Conservation (phyloP, 2,888 invertebrate genomes). For the Molanna angustata region DNA sequence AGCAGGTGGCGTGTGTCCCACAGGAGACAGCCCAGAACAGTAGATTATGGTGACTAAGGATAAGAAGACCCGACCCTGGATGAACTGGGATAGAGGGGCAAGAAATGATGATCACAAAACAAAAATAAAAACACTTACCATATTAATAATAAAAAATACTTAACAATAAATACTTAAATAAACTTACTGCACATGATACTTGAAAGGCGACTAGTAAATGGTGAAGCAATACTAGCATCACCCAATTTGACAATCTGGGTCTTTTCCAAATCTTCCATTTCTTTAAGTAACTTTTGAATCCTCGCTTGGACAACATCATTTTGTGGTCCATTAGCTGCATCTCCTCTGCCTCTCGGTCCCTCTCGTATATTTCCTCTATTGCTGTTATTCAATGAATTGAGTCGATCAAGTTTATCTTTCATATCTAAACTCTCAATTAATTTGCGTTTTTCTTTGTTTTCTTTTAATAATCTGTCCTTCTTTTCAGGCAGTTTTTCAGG, state of each 20-base stretch:
- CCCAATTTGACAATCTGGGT: conserved; percentile 91
- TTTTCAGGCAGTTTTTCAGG: conserved; percentile 54
- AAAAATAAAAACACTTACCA: too few relatives aligned
- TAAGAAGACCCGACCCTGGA: too few relatives aligned
- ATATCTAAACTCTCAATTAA: conserved; percentile 15
- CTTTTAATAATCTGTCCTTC: conserved; percentile 31
- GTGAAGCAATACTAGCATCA: conserved; percentile 98
- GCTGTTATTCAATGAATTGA: conserved; percentile 15
- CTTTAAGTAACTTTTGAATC: conserved; percentile 72
- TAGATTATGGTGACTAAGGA: too few relatives aligned
- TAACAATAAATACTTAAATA: background rate
- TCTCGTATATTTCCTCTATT: conserved; percentile 26
- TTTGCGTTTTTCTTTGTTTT: conserved; percentile 33
- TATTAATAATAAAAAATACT: too few relatives aligned
- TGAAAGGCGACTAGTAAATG: conserved; percentile 96
- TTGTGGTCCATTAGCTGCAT: conserved; percentile 31
- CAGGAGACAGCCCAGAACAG: too few relatives aligned
- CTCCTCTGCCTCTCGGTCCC: conserved; percentile 23
- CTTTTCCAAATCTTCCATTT: conserved; percentile 84
- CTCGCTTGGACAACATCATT: conserved; percentile 44
- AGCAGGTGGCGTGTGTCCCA: too few relatives aligned
- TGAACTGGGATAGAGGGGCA: too few relatives aligned
- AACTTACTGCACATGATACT: conserved; percentile 91
- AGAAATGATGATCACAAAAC: too few relatives aligned
- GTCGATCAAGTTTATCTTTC: conserved; percentile 34